A percentile compares a stretch with the other conserved stretches of the same genome.
These are phyloP conservation scores for Tragelaphus oryx DNA, from an alignment of 2,797 vertebrate species.

Conservation along the genomic window DNA sequence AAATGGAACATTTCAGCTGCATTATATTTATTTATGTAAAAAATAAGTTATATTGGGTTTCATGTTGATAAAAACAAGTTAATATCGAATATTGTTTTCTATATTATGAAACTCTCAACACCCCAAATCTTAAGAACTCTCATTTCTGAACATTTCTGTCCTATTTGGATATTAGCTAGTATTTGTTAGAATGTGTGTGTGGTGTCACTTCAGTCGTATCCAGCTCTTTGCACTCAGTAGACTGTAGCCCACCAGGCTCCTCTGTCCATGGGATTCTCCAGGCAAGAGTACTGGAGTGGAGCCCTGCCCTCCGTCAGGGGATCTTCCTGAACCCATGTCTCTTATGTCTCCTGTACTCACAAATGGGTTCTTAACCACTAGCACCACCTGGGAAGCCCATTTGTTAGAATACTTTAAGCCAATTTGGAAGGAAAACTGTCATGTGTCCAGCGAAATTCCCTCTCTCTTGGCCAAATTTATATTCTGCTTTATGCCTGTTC, in stretches of 20 bases:
- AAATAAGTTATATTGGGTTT: background rate
- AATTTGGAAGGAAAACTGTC: background rate
- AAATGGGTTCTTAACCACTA: background rate
- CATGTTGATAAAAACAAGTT: background rate
- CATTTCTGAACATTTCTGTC: background rate
- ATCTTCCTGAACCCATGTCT: background rate
- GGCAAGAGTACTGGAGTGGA: background rate
- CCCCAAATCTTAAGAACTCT: background rate
- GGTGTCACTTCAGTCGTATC: background rate
- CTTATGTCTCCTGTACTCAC: background rate
- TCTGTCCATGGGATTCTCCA: background rate
- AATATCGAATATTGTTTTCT: background rate
- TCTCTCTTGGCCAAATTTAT: background rate
- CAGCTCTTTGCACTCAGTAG: background rate
- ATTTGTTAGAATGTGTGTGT: background rate
- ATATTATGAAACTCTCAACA: background rate
- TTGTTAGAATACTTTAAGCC: background rate
- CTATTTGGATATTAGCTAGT: background rate
- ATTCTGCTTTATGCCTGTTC: background rate
- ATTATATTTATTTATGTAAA: background rate
- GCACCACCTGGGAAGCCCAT: background rate
- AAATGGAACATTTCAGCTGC: background rate
- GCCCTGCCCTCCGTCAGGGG: background rate
- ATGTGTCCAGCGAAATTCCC: background rate
- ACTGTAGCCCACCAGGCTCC: background rate